Percentiles rank a stretch among this genome's conserved stretches.
Evolutionary conservation across 2,113 vertebrate species (phyloP).

Genomic region (Boleophthalmus pectinirostris): DNA sequence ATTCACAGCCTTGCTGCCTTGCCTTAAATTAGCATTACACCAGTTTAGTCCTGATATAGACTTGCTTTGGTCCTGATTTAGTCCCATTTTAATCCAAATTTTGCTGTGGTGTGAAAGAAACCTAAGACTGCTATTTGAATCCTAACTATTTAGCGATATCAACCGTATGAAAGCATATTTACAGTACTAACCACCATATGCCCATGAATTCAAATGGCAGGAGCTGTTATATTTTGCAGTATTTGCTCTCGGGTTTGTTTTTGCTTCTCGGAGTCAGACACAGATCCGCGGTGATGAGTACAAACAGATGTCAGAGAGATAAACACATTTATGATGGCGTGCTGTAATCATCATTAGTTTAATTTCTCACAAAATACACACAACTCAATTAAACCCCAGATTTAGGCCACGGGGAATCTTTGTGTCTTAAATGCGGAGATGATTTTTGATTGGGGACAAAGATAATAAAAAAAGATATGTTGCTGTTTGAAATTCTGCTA

Average conservation of each 20-base stretch:
- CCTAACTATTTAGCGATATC: not conserved
- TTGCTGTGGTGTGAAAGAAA: too few species aligned
- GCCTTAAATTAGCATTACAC: too few species aligned
- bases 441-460: not conserved
- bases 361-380: constrained; percentile 4
- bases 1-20: too few species aligned
- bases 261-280: not conserved
- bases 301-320: constrained; percentile 20
- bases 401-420: not conserved
- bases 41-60: too few species aligned
- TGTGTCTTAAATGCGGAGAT: not conserved
- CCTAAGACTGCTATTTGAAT: not conserved
- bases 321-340: constrained; percentile 22
- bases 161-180: not conserved
- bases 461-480: not conserved
- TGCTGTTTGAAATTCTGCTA: too few species aligned
- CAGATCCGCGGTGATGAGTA: not conserved
- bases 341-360: constrained; percentile 29
- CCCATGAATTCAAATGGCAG: not conserved
- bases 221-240: not conserved
- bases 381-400: too few species aligned
- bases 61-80: too few species aligned
- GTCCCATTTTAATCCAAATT: too few species aligned
- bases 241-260: not conserved
- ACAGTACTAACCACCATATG: not conserved